Evolutionary conservation across 2,888 invertebrate genomes (phyloP).

Genomic region (Mactromeris polynyma): DNA sequence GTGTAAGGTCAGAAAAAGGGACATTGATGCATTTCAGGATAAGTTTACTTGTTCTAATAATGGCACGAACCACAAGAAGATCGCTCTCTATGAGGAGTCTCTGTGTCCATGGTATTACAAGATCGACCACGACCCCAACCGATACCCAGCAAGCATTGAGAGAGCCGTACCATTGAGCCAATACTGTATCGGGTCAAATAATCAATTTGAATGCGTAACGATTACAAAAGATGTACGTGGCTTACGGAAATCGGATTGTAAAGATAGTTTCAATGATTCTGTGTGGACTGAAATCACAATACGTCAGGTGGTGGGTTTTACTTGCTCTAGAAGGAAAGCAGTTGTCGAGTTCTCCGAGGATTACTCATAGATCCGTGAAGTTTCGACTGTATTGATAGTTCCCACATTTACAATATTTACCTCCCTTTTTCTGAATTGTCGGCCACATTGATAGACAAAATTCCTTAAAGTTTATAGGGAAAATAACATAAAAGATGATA

Average conservation of each 20-base stretch:
- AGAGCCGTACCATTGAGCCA: neutral
- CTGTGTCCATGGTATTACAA: slow-evolving; percentile 14
- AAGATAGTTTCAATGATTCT: neutral
- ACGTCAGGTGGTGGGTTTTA: neutral
- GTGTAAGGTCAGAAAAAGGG: neutral
- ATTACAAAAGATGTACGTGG: neutral
- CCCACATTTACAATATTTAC: too few relatives aligned
- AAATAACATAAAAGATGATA: too few relatives aligned
- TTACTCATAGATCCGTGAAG: neutral
- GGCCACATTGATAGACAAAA: too few relatives aligned
- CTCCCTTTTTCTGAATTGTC: too few relatives aligned
- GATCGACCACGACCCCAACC: neutral
- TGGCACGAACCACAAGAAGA: neutral
- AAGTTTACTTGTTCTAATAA: neutral
- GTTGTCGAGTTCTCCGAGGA: neutral
- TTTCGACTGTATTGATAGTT: neutral
- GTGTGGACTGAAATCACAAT: neutral
- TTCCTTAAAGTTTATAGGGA: too few relatives aligned
- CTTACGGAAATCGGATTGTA: neutral
- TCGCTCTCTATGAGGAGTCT: neutral
- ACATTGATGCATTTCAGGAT: neutral
- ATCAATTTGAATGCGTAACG: neutral
- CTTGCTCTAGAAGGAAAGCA: neutral
- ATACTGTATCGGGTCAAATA: neutral
- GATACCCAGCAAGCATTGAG: neutral